Base-by-base conservation (phyloP, 2,797 vertebrate genomes). In the Coendou prehensilis region DNA sequence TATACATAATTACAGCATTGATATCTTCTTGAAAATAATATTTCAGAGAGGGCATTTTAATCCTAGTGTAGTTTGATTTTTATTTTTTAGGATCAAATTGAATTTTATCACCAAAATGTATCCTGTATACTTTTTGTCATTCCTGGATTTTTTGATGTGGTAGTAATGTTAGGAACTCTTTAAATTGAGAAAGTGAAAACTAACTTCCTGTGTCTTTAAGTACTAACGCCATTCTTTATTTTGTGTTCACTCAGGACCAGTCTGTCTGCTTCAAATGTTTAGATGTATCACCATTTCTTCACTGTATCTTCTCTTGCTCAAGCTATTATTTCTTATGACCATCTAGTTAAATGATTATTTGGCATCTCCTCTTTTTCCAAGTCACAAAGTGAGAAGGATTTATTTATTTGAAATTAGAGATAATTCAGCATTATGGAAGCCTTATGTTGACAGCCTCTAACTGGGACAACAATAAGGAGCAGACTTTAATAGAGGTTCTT, bases 361-460 rank as follows among this genome's bases (percentile, higher is more conserved):
- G 28, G 6, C 14, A 8, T 59, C 22, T 59, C 11, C 9, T 94
- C 9, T 59, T 37, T 85, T 78, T 82, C 50, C 17, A 75, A 75
- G 5, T 17, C 30, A 45, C 17, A 37, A 26, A 80, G 13, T 52
- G 13, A 95, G 4, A 83, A 23, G 14, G 0, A 83, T 83, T 47
- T 59, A 63, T 89, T 95, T 64, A n/a, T 57, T 80, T 89, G n/a
- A 79, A 92, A 37, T 59, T 75, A 64, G 20, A 85, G 1, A 37
- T 15, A 30, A 91, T 67, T 84, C 54, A 64, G n/a, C 52, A 79
- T 87, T 76, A 52, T 26, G 4, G 6, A 93, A 63, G 47, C 47
- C 33, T 30, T 50, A 14, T 91, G 1, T 22, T 9, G 22, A 91
- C n/a, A 64, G 37, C 37, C 23, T 83, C 3, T 79, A 75, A 78